Base-by-base conservation (phyloP, 2,113 vertebrate genomes). In the Nansenia antarctica region DNA sequence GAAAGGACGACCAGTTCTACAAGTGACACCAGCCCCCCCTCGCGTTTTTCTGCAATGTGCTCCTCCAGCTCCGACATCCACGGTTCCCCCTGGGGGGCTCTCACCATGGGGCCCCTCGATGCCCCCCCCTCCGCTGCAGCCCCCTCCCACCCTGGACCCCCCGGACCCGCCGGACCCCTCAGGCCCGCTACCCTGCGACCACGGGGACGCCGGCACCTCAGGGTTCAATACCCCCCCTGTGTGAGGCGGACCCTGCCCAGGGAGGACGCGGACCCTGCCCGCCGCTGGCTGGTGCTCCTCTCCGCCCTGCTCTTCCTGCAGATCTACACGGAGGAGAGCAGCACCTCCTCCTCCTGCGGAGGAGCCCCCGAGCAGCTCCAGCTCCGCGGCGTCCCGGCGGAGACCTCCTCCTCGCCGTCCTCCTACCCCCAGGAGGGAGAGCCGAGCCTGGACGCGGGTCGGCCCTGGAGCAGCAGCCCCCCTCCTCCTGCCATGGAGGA, bases 301-400 rank as follows among this genome's bases (percentile, higher is more conserved):
- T 86, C 76, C 9, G 80, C 82, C 2, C 68, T 92, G 1, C 74
- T 93, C 54, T 77, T 91, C 66, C 77, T 92, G 61, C 92, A 93
- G 83, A 87, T 93, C 76, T 92, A 87, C 85, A 87, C 27, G 0
- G 91, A 93, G 80, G 90, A 91, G 32, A n/a, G n/a, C n/a, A n/a
- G n/a, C n/a, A n/a, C n/a, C n/a, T n/a, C n/a, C n/a, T 70, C 73
- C 53, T 74, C 47, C 0, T 66, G 3, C 18, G 30, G 52, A 6
- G 30, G 52, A 6, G 5, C 49, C 64, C 54, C 64, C 80, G 86
- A 80, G 7, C 68, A 80, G 7, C 68, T 76, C n/a, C 83, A 86
- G 76, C 57, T 3, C 27, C 75, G 77, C 39, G 9, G 77, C 39
- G 9, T 63, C 12, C 24, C 77, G 0, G 83, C 77, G 0, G 83